Evolutionary conservation across 2,113 vertebrate genomes (phyloP), one percentile per base, ranked within the genome.

Genomic region (Neodontobutis hainanensis): DNA sequence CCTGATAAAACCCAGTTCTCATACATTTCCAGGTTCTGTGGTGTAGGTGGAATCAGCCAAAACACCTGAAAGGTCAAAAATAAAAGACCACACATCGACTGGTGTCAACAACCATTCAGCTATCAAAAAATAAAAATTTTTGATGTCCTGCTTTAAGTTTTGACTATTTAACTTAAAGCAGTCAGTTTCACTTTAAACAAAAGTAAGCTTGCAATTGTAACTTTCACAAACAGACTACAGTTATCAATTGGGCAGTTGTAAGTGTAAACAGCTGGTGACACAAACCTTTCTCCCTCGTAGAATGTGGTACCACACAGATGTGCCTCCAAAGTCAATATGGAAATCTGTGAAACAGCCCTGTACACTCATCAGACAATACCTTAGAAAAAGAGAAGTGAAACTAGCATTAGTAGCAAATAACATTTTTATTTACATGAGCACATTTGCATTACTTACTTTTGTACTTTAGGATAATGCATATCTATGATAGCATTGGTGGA

Each of bases 401-500:
- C 5, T 4, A 55, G 12, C 7, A 9, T 35, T 12, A 14, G 11
- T 35, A 32, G 5, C 52, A 2, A 9, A 7, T 8, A 11, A 1
- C 6, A 11, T 35, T 35, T 12, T 53, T 52, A 11, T 6, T 5
- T 36, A 55, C 6, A n/a, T 1, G 12, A 32, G 49, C 16, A 4
- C 19, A 27, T 55, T 8, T 32, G 10, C 10, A 38, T 8, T 40
- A 89, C 93, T 91, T 68, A 99, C 97, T 99, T 99, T 82, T 99
- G 96, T 68, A 99, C 97, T 92, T 99, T 99, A 35, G 97, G 97
- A 82, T 99, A 99, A 81, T 99, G 96, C 97, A 99, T 99, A 83
- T 98, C 97, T 75, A 95, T 92, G 74, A 99, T 99, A 49, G 95
- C 95, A 15, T 99, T 99, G 0, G 97, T 99, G 12, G 97, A 97